Conservation (phyloP, 2,113 vertebrate species). For the Podocnemis expansa region DNA sequence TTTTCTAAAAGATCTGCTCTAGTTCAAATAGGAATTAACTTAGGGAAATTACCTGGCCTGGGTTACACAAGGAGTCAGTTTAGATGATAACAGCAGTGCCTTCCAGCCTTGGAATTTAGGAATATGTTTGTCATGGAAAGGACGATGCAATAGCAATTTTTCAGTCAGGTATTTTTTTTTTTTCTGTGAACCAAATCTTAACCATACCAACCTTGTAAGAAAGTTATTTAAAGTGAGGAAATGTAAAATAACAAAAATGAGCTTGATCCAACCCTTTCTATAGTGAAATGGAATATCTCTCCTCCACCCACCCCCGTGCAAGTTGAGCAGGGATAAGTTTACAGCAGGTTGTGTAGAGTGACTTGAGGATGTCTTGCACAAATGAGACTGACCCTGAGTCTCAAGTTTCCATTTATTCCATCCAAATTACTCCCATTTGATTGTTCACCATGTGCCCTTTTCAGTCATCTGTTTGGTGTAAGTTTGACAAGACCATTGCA, state of each 20-base stretch:
- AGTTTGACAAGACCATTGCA: no score
- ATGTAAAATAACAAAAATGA: not conserved
- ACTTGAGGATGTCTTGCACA: no score
- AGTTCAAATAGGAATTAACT: not conserved
- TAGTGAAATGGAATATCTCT: not conserved
- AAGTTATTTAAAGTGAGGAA: not conserved
- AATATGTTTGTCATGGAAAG: not conserved
- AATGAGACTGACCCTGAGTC: not conserved
- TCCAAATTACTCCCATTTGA: not conserved
- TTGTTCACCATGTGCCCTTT: no score
- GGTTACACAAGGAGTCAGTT: not conserved
- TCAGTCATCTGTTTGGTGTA: no score
- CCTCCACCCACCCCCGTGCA: not conserved
- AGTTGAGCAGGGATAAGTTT: not conserved
- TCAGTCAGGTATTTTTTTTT: not conserved
- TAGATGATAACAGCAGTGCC: not conserved
- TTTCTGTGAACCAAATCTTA: not conserved
- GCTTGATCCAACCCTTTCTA: not conserved
- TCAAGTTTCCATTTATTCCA: not conserved
- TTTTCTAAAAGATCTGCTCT: not conserved
- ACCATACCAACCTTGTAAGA: not conserved
- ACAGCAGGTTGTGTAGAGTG: not conserved
- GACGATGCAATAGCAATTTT: not conserved
- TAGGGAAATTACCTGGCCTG: not conserved
- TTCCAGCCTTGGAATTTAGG: not conserved